phyloP scores from a whole-genome alignment of 2,797 vertebrate genomes.

The Pantherophis alleghaniensis region DNA sequence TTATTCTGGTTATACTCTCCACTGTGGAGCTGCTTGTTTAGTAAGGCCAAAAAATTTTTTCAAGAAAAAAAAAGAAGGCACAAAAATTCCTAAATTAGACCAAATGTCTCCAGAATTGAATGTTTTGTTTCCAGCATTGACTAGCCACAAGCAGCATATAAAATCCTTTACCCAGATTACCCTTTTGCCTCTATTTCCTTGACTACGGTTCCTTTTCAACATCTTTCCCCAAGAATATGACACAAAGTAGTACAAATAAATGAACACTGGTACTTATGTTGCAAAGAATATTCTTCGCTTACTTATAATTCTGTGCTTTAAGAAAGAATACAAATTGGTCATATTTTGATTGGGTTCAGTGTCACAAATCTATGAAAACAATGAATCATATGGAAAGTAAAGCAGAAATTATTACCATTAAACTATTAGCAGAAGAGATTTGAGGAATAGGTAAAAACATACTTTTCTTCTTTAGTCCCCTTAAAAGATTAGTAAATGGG shows the following conservation, averaged over 20 bases:
- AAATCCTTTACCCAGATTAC: not conserved
- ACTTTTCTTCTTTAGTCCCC: not conserved
- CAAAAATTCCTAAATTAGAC: not conserved
- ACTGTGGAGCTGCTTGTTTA: no score
- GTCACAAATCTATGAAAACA: not conserved
- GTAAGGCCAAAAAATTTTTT: not conserved
- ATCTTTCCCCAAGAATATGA: not conserved
- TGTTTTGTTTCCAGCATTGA: not conserved
- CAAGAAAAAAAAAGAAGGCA: not conserved
- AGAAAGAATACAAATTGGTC: not conserved
- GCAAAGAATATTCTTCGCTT: not conserved
- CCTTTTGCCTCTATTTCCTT: not conserved
- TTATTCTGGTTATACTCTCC: no score
- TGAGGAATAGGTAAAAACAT: not conserved
- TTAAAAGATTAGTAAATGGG: not conserved
- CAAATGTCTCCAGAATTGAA: not conserved
- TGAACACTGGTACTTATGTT: not conserved
- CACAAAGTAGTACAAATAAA: not conserved
- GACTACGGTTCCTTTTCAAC: not conserved
- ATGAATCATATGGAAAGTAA: not conserved
- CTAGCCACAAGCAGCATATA: not conserved
- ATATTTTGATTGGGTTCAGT: not conserved
- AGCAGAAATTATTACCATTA: not conserved
- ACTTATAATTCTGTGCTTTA: not conserved
- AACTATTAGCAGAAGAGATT: not conserved